Evolutionary conservation across 2,888 invertebrate genomes (phyloP).

Genomic region (Nomada ruficornis): DNA sequence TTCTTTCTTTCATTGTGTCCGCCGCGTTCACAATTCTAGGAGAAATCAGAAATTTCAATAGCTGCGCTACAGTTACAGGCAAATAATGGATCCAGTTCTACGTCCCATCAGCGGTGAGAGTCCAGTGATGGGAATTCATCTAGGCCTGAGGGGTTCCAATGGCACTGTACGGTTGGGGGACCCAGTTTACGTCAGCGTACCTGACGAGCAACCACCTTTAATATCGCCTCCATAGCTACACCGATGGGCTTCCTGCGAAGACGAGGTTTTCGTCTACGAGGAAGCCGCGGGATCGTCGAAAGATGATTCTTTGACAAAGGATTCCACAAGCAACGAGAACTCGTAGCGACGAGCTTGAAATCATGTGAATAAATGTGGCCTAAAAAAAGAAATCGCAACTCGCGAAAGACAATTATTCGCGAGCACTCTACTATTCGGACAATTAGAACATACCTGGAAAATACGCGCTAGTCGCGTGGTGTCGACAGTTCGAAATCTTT

Average conservation of each 20-base stretch:
- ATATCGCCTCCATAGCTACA: constrained; percentile 79
- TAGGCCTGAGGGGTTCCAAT: constrained; percentile 83
- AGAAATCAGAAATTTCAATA: neutral
- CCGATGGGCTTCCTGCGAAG: constrained; percentile 82
- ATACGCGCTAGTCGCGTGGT: neutral
- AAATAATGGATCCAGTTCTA: constrained; percentile 79
- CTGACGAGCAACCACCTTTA: constrained; percentile 68
- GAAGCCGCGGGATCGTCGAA: neutral
- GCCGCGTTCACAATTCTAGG: neutral
- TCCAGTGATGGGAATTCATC: constrained; percentile 86
- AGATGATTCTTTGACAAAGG: neutral
- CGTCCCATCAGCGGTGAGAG: constrained; percentile 79
- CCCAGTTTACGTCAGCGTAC: constrained; percentile 84
- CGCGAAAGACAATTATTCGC: neutral
- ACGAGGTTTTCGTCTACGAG: constrained; percentile 54
- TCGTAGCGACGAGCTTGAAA: constrained; percentile 16
- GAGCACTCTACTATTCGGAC: neutral
- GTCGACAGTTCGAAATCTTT: neutral
- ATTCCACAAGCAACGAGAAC: neutral
- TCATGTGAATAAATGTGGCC: neutral
- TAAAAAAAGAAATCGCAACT: neutral
- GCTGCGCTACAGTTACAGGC: constrained; percentile 84
- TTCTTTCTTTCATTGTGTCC: too few species aligned
- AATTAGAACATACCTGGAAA: neutral
- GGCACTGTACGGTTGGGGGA: constrained; percentile 85